A percentile compares a stretch with the other conserved stretches of the same genome.
Conservation (phyloP, 2,797 vertebrate genomes). For the Rhincodon typus region DNA sequence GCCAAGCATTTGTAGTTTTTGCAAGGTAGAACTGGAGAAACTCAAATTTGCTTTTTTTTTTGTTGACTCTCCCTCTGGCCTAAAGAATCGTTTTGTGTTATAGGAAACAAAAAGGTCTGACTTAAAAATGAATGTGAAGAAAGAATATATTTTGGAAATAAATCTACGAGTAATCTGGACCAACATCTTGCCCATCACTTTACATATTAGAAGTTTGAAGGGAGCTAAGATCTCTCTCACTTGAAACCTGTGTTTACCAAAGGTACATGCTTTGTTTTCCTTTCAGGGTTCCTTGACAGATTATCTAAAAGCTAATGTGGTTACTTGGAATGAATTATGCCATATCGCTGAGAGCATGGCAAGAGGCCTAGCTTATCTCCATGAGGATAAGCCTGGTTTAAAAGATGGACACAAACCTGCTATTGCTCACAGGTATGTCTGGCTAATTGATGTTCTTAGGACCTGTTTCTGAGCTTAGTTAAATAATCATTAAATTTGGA, state of each 20-base stretch:
- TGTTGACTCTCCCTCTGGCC: neutral
- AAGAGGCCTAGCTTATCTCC: conserved; percentile 83
- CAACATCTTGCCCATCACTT: neutral
- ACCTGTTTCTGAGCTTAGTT: neutral
- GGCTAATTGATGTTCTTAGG: conserved; percentile 29
- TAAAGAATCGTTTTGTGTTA: neutral
- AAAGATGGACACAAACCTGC: conserved; percentile 92
- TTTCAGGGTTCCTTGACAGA: conserved; percentile 84
- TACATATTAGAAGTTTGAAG: neutral
- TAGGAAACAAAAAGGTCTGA: neutral
- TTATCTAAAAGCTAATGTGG: conserved; percentile 88
- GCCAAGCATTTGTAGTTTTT: neutral
- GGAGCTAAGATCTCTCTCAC: neutral
- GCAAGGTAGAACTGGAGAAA: neutral
- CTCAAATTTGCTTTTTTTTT: neutral
- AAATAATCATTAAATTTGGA: neutral
- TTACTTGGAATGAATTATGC: conserved; percentile 91
- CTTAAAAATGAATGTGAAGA: neutral
- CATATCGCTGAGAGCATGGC: conserved; percentile 83
- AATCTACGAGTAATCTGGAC: neutral
- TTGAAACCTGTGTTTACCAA: neutral
- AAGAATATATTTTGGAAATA: neutral
- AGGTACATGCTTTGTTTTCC: neutral
- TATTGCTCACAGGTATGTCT: conserved; percentile 79
- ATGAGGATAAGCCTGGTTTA: conserved; percentile 87